Evolutionary conservation across 2,113 vertebrate genomes (phyloP).

Genomic region (Petromus typicus): DNA sequence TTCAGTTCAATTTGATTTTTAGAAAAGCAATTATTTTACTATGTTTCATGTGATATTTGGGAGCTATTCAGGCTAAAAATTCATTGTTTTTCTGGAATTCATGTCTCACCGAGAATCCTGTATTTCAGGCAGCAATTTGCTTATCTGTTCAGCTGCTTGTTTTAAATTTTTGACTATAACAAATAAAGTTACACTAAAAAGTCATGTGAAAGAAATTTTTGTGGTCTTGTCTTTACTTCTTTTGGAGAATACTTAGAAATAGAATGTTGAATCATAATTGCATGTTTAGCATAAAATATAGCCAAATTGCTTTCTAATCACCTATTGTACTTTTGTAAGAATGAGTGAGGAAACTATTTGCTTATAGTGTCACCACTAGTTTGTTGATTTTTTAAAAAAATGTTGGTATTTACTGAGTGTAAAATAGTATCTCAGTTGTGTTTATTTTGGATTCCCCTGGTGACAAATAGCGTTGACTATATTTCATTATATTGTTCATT

Average conservation of each 20-base stretch:
- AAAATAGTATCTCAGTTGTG: background rate
- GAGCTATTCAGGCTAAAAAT: background rate
- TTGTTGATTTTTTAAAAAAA: background rate
- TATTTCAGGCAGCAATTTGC: background rate
- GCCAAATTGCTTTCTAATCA: background rate
- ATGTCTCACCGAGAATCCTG: background rate
- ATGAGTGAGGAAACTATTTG: background rate
- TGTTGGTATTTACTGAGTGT: background rate
- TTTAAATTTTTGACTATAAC: background rate
- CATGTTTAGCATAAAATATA: background rate
- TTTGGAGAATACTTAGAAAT: background rate
- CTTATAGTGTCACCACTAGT: background rate
- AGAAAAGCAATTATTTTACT: background rate
- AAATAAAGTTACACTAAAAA: background rate
- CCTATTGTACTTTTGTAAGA: background rate
- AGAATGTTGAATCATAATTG: background rate
- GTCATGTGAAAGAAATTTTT: slow-evolving; percentile 7
- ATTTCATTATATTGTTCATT: background rate
- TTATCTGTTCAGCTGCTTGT: background rate
- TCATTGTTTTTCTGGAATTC: background rate
- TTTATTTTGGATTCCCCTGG: background rate
- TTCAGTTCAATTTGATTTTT: slow-evolving; percentile 31
- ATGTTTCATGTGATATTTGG: background rate
- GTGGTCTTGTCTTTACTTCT: background rate
- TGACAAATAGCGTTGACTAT: background rate